Percentiles rank a stretch among this genome's conserved stretches.
These are phyloP conservation scores for Hydractinia symbiolongicarpus DNA, from an alignment of 30 jellyfish, hydroid and myxozoan genomes.

Conservation along the genomic window DNA sequence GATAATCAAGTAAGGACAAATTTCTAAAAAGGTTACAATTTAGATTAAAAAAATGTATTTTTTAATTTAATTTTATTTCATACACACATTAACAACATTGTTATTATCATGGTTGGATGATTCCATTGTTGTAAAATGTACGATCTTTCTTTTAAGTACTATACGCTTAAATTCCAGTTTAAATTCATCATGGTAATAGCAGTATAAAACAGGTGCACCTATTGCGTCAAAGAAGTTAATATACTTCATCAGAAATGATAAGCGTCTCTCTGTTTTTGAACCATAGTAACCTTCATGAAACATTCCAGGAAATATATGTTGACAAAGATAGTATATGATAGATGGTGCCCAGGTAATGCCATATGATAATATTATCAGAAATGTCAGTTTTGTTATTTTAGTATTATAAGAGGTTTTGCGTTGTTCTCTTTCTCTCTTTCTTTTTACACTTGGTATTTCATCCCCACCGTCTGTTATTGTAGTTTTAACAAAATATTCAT, in stretches of 20 bases:
- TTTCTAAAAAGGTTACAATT: no score
- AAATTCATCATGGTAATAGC: conserved; percentile 20
- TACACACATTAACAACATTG: no score
- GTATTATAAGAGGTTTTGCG: not conserved
- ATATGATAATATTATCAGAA: conserved; percentile 7
- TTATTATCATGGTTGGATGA: not conserved
- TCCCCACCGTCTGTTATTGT: not conserved
- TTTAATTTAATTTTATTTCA: no score
- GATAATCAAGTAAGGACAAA: no score
- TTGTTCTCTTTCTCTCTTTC: not conserved
- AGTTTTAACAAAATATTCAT: not conserved
- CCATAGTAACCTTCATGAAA: not conserved
- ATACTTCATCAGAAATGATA: conserved; percentile 27
- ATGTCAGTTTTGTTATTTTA: conserved; percentile 14
- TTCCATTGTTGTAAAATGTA: not conserved
- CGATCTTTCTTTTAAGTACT: not conserved
- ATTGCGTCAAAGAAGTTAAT: conserved; percentile 21
- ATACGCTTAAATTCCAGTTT: conserved; percentile 12
- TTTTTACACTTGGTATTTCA: not conserved
- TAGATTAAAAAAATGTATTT: no score
- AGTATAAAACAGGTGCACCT: conserved; percentile 22
- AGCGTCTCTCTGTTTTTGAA: not conserved
- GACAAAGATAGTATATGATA: not conserved
- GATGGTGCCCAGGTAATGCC: conserved; percentile 37
- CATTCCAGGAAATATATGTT: not conserved